A percentile compares a stretch with the other conserved stretches of the same genome.
Evolutionary conservation across 2,797 vertebrate species (phyloP).

Genomic region (Glyptemys insculpta): DNA sequence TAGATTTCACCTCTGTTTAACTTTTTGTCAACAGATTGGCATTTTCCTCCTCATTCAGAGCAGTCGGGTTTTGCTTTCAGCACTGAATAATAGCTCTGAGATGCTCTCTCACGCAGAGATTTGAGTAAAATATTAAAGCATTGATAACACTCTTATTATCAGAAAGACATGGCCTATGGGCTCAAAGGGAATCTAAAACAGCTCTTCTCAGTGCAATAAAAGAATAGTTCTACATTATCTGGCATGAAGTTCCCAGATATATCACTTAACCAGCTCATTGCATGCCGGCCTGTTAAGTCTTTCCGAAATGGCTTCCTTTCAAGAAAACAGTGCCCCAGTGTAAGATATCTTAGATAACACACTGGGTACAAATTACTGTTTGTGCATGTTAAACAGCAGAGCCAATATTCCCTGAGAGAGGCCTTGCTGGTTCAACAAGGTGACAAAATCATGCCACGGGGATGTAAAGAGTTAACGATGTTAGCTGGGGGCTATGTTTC

Average conservation of each 20-base stretch:
- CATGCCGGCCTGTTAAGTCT: conserved; percentile 59
- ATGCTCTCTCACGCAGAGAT: conserved; percentile 75
- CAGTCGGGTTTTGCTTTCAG: conserved; percentile 77
- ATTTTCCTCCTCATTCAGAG: conserved; percentile 80
- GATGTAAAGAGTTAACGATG: conserved; percentile 67
- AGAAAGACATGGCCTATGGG: conserved; percentile 78
- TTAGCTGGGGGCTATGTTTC: conserved; percentile 71
- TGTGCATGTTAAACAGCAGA: conserved; percentile 50
- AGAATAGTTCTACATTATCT: conserved; percentile 63
- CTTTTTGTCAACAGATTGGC: conserved; percentile 81
- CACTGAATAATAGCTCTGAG: conserved; percentile 71
- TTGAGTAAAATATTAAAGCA: conserved; percentile 72
- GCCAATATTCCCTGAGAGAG: conserved; percentile 52
- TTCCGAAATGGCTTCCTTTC: conserved; percentile 68
- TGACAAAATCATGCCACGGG: conserved; percentile 32
- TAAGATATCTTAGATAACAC: conserved; percentile 69
- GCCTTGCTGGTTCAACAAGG: not conserved
- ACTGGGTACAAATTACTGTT: conserved; percentile 67
- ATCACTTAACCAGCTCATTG: conserved; percentile 73
- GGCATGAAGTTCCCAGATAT: conserved; percentile 64
- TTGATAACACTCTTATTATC: conserved; percentile 83
- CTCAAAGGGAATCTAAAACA: conserved; percentile 76
- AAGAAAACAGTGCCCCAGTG: conserved; percentile 72
- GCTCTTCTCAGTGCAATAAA: conserved; percentile 67
- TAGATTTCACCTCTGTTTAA: conserved; percentile 76